Evolutionary conservation across 2,797 vertebrate genomes (phyloP).

Genomic region (Champsocephalus esox): DNA sequence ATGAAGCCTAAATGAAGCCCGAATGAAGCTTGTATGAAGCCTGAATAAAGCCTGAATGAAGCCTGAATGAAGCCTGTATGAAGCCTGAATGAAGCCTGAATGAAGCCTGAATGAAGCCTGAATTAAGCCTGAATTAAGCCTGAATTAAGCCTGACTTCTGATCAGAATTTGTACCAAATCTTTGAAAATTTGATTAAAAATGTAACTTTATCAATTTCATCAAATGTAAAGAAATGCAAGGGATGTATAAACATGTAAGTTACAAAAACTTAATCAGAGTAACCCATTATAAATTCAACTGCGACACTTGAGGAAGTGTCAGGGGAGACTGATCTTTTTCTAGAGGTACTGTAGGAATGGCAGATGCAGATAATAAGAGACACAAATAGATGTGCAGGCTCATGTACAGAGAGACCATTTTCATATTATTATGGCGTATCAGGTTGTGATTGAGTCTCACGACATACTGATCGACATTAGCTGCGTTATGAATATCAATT

Average conservation of each 20-base stretch:
- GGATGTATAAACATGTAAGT: not conserved
- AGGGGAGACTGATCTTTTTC: slow-evolving; percentile 20
- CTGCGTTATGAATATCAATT: slow-evolving; percentile 61
- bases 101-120: no score
- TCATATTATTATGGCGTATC: slow-evolving; percentile 46
- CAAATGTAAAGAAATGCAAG: not conserved
- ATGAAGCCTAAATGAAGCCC: no score
- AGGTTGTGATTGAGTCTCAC: slow-evolving; percentile 54
- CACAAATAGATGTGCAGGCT: slow-evolving; percentile 14
- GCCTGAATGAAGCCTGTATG: no score
- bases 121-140: no score
- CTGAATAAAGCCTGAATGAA: no score
- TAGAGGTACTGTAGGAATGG: slow-evolving; percentile 11
- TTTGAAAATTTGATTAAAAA: slow-evolving; percentile 4
- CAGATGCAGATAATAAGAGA: slow-evolving; percentile 9
- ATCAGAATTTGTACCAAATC: no score
- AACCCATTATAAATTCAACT: slow-evolving; percentile 29
- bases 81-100: no score
- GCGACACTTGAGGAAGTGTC: slow-evolving; percentile 11
- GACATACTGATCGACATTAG: slow-evolving; percentile 35
- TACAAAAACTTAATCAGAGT: not conserved
- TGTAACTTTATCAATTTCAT: not conserved
- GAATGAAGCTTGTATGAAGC: no score
- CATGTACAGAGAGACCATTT: slow-evolving; percentile 31
- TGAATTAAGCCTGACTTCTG: no score